Evolutionary conservation across 2,888 invertebrate genomes (phyloP), one percentile per base, ranked within the genome.

Genomic region (Pseudanteris insignis): DNA sequence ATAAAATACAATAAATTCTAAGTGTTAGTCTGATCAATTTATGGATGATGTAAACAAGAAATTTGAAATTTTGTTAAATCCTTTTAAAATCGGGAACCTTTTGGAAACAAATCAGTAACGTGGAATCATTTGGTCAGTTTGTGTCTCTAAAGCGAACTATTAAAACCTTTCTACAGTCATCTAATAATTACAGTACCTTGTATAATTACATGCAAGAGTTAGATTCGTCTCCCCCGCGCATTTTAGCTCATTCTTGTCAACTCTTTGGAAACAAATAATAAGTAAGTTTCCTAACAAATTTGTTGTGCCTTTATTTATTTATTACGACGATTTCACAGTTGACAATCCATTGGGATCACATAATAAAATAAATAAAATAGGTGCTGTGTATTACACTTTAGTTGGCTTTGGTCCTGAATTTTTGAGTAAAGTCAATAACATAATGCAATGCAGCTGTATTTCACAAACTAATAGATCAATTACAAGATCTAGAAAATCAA

Each of bases 281-380:
- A 15, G 2, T n/a, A 13, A 15, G 5, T 54, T 46, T 46, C 25
- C 25, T 4, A 32, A 32, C 15, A 40, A 46, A 9, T 33, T 34
- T 10, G 14, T 55, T 21, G 12, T 44, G 2, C 46, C 54, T 6
- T 32, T 55, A 11, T 38, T 55, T 18, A 6, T 48, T 2, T 48
- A 57, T 36, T 57, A 48, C 14, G 57, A 57, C 26, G 47, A 57
- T n/a, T 50, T 58, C 28, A 25, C 26, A 5, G 38, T 58, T 9
- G 50, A 33, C 1, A 58, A 50, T 36, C n/a, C 10, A 1, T 44
- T 44, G 8, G 58, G 58, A 3, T 14, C 50, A 6, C 44, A 58
- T 12, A 25, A 10, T 12, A 38, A 15, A 14, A 8, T 7, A 11
- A 51, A 37, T 25, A 59, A 59, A 51, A 33, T 38, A 7, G 3